A percentile compares a stretch with the other conserved stretches of the same genome.
Evolutionary conservation across 2,888 invertebrate genomes (phyloP).

Genomic region (Fragum fragum): DNA sequence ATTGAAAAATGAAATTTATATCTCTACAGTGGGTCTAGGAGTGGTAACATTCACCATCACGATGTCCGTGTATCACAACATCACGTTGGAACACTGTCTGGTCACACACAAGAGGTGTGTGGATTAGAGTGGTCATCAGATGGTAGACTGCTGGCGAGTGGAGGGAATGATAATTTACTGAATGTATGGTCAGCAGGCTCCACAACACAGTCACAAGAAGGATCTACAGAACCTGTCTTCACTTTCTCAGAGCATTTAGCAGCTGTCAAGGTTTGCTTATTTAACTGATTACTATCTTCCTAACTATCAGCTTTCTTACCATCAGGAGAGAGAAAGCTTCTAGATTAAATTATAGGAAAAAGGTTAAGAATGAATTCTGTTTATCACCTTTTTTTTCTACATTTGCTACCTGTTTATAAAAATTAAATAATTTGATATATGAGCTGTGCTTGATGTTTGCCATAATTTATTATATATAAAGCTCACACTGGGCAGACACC

Average conservation of each 20-base stretch:
- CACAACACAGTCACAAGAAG: slow-evolving; percentile 76
- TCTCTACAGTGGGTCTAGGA: slow-evolving; percentile 91
- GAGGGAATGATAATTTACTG: slow-evolving; percentile 98
- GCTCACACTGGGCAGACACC: no score
- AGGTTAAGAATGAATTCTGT: no score
- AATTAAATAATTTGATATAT: no score
- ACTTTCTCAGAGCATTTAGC: slow-evolving; percentile 88
- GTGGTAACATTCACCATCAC: slow-evolving; percentile 96
- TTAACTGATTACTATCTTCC: no score
- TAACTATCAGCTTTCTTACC: no score
- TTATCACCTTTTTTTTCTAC: no score
- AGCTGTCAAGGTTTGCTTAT: slow-evolving; percentile 87
- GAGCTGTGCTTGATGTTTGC: no score
- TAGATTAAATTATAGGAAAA: no score
- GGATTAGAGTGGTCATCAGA: slow-evolving; percentile 98
- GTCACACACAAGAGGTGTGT: slow-evolving; percentile 92
- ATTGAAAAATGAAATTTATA: no score
- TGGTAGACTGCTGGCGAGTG: slow-evolving; percentile 96
- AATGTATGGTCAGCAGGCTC: slow-evolving; percentile 92
- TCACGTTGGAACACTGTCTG: slow-evolving; percentile 91
- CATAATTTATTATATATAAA: no score
- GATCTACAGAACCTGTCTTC: slow-evolving; percentile 87
- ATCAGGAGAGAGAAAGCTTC: no score
- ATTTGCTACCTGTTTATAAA: no score
- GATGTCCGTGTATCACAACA: slow-evolving; percentile 97